These are phyloP conservation scores for Cosmia trapezina DNA, from an alignment of 2,888 invertebrate species.

Conservation along the genomic window DNA sequence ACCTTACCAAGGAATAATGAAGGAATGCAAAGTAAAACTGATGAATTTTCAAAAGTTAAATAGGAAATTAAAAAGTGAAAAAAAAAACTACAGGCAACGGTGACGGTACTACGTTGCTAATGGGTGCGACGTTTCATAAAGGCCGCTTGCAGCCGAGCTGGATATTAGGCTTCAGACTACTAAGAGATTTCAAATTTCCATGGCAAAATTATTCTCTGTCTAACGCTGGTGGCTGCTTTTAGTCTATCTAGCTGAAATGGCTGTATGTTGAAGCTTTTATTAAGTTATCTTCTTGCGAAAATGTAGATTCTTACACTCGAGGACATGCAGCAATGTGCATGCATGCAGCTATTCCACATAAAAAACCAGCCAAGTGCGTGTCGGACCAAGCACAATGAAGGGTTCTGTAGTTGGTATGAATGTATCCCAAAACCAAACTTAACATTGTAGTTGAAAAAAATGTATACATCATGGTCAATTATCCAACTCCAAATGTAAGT, in stretches of 20 bases:
- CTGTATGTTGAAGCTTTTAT: constrained; percentile 40
- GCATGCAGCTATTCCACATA: not conserved
- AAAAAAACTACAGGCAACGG: constrained; percentile 8
- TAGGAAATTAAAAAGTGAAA: constrained; percentile 10
- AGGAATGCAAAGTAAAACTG: not conserved
- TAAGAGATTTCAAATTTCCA: constrained; percentile 62
- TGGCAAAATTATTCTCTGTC: constrained; percentile 55
- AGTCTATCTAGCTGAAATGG: constrained; percentile 37
- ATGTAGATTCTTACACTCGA: constrained; percentile 20
- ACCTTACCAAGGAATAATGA: not conserved
- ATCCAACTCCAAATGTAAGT: too few relatives aligned
- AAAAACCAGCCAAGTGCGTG: too few relatives aligned
- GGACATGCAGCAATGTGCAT: constrained; percentile 5
- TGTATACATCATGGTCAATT: too few relatives aligned
- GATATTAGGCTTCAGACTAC: constrained; percentile 53
- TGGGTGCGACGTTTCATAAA: constrained; percentile 49
- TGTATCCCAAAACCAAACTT: too few relatives aligned
- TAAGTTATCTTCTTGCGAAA: constrained; percentile 15
- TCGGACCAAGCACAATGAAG: too few relatives aligned
- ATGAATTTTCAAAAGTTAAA: constrained; percentile 3
- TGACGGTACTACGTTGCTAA: constrained; percentile 32
- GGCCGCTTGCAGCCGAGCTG: constrained; percentile 42
- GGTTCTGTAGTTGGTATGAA: too few relatives aligned
- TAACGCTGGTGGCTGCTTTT: constrained; percentile 48
- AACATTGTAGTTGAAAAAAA: too few relatives aligned